phyloP scores from a whole-genome alignment of 2,888 invertebrate species.

The Noctuana brunneofusca region DNA sequence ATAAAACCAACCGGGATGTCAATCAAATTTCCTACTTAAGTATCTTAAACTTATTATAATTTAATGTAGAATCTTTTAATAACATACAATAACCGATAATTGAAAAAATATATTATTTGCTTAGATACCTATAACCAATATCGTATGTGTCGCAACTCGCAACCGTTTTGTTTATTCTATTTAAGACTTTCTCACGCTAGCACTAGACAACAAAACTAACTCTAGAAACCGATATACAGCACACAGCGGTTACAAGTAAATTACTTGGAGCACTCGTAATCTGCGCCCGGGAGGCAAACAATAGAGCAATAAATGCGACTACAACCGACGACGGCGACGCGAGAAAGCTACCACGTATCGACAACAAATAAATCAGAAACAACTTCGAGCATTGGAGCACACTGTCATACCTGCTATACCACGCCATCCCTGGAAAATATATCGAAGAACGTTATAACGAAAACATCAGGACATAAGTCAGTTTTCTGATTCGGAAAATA shows the following conservation, averaged over 20 bases:
- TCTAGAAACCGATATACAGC: conserved; percentile 58
- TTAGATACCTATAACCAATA: too few relatives aligned
- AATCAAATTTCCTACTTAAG: not conserved
- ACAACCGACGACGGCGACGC: conserved; percentile 56
- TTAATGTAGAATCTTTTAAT: not conserved
- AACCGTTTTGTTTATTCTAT: conserved; percentile 3
- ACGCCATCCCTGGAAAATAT: conserved; percentile 46
- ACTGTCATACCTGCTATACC: conserved; percentile 43
- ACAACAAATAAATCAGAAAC: conserved; percentile 72
- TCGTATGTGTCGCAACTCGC: too few relatives aligned
- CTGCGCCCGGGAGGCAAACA: conserved; percentile 67
- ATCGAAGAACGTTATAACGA: conserved; percentile 50
- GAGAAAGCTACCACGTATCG: conserved; percentile 74
- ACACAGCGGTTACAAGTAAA: conserved; percentile 67
- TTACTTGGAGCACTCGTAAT: conserved; percentile 63
- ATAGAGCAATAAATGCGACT: conserved; percentile 76
- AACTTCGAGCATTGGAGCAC: conserved; percentile 53
- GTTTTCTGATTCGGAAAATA: conserved; percentile 57
- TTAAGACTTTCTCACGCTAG: conserved; percentile 4
- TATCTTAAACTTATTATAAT: too few relatives aligned
- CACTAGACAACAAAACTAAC: conserved; percentile 40
- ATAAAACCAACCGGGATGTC: not conserved
- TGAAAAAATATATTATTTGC: too few relatives aligned
- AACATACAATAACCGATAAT: not conserved
- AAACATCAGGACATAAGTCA: conserved; percentile 56